Evolutionary conservation across 2,797 vertebrate genomes (phyloP).

Genomic region (Pristis pectinata): DNA sequence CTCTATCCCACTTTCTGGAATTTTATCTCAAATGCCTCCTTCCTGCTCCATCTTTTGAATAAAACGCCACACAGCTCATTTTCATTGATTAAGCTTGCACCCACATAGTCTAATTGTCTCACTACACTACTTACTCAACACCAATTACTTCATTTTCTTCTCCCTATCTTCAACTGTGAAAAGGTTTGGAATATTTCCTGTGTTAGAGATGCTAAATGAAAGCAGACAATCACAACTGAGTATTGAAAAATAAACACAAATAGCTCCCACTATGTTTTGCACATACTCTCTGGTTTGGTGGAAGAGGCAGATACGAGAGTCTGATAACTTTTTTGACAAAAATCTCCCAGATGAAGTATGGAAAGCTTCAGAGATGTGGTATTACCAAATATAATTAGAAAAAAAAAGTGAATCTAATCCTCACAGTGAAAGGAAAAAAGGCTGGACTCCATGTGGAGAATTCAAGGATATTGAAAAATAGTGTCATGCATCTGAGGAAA

Average conservation of each 20-base stretch:
- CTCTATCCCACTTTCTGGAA: slow-evolving; percentile 6
- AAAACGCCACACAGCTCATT: neutral
- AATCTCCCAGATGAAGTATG: neutral
- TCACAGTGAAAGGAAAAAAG: no score
- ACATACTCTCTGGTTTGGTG: neutral
- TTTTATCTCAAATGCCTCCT: no score
- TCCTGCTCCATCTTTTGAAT: no score
- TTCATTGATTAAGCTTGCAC: neutral
- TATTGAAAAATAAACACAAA: neutral
- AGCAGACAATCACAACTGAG: neutral
- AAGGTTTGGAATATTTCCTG: neutral
- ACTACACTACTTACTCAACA: neutral
- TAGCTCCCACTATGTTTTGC: neutral
- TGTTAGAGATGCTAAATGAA: neutral
- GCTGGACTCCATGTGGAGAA: neutral
- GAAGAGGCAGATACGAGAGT: neutral
- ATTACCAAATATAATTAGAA: neutral
- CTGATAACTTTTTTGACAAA: neutral
- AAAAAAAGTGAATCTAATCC: neutral
- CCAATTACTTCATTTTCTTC: neutral
- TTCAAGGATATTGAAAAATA: neutral
- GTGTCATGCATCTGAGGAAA: neutral
- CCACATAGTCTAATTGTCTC: neutral
- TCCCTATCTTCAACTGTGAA: neutral
- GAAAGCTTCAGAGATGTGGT: neutral